Evolutionary conservation across 2,888 invertebrate genomes (phyloP).

Genomic region (Coecobrya sp.): DNA sequence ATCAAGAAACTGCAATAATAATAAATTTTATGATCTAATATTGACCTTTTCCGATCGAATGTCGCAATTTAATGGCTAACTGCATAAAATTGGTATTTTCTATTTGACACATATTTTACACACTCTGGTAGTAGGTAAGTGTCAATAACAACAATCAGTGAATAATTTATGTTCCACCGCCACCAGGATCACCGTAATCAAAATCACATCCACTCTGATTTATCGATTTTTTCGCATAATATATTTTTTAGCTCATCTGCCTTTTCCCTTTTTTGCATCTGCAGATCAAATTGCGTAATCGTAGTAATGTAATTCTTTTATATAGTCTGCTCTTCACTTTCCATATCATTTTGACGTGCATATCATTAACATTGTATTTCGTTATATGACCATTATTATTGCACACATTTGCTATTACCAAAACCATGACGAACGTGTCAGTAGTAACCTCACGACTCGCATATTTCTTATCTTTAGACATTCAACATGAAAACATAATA

Average conservation of each 20-base stretch:
- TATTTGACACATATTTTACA: slow-evolving; percentile 47
- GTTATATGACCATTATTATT: neutral
- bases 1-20: neutral
- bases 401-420: neutral
- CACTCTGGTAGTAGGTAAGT: neutral
- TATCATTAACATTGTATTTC: slow-evolving; percentile 38
- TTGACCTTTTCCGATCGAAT: slow-evolving; percentile 17
- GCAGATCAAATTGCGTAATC: slow-evolving; percentile 30
- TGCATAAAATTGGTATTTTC: slow-evolving; percentile 11
- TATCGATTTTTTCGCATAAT: slow-evolving; percentile 36
- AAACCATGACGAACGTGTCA: slow-evolving; percentile 22
- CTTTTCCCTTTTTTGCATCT: neutral
- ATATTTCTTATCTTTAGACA: slow-evolving; percentile 22
- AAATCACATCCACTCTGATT: slow-evolving; percentile 47
- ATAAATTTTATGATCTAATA: slow-evolving; percentile 31
- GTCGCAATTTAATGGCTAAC: slow-evolving; percentile 21
- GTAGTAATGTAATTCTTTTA: neutral
- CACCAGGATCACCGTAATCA: slow-evolving; percentile 16
- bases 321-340: slow-evolving; percentile 21
- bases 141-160: slow-evolving; percentile 11
- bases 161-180: neutral
- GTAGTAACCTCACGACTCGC: slow-evolving; percentile 29
- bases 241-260: slow-evolving; percentile 1
- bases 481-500: slow-evolving; percentile 9
- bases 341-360: slow-evolving; percentile 6